A percentile compares a stretch with the other conserved stretches of the same genome.
Evolutionary conservation across 2,113 vertebrate species (phyloP).

Genomic region (Pseudorhombus dupliciocellatus): DNA sequence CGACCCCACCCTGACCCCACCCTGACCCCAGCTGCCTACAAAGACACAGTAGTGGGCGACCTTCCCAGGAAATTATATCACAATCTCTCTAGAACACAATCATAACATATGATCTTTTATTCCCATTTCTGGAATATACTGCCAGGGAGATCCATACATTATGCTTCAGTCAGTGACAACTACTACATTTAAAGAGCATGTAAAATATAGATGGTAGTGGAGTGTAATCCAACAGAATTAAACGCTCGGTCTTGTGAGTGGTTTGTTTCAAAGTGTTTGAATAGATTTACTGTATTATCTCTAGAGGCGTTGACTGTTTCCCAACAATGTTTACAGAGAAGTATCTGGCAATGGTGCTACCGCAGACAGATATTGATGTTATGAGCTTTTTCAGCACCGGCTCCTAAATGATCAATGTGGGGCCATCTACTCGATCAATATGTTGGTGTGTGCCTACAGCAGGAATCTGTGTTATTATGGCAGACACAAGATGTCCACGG

Average conservation of each 20-base stretch:
- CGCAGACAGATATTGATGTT: neutral
- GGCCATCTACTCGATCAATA: neutral
- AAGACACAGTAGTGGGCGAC: neutral
- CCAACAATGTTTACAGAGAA: neutral
- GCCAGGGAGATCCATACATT: neutral
- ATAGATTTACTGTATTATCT: neutral
- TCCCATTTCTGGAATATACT: neutral
- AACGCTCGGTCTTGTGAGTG: neutral
- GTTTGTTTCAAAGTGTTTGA: neutral
- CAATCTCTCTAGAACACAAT: neutral
- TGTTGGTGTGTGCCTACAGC: neutral
- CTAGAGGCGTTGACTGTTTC: neutral
- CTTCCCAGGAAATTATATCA: neutral
- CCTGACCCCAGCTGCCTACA: slow-evolving; percentile 17
- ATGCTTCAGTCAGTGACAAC: no score
- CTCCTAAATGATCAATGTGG: neutral
- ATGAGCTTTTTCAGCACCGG: neutral
- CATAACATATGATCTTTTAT: neutral
- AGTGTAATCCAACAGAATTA: neutral
- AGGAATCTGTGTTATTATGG: no score
- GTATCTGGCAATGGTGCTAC: neutral
- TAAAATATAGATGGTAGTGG: neutral
- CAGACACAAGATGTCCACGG: no score
- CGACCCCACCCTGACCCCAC: slow-evolving; percentile 44
- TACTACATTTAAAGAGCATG: neutral